These are phyloP conservation scores for Cyprinella venusta DNA, from an alignment of 2,797 vertebrate species.

Conservation along the genomic window DNA sequence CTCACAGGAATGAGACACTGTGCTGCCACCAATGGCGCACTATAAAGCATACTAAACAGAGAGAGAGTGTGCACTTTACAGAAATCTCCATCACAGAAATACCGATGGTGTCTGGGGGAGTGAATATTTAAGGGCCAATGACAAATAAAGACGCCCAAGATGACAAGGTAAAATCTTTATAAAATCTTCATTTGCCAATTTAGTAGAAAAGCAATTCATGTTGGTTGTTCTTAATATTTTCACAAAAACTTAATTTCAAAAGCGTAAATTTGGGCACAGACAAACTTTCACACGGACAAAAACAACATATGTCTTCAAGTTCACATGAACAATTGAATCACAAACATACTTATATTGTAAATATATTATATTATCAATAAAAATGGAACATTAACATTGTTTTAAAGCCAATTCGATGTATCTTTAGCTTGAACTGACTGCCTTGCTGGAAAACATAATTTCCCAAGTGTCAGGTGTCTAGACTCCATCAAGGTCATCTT, in stretches of 20 bases:
- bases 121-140: conserved; percentile 10
- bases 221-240: neutral
- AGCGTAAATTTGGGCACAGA: conserved; percentile 11
- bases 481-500: neutral
- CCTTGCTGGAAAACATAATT: neutral
- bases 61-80: conserved; percentile 30
- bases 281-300: neutral
- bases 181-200: neutral
- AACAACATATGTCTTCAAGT: neutral
- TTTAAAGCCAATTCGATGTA: neutral
- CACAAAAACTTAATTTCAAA: neutral
- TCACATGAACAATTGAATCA: neutral
- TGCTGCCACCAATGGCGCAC: conserved; percentile 75
- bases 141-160: neutral
- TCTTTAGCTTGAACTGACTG: neutral
- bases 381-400: neutral
- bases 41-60: conserved; percentile 64
- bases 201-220: neutral
- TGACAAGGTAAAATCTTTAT: neutral
- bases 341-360: neutral
- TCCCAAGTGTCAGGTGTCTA: neutral
- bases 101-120: neutral
- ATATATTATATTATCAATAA: neutral
- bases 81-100: conserved; percentile 47
- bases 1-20: conserved; percentile 72